Evolutionary conservation across 2,888 invertebrate species (phyloP), one percentile per base, ranked within the genome.

Genomic region (Epistrophe eligans): DNA sequence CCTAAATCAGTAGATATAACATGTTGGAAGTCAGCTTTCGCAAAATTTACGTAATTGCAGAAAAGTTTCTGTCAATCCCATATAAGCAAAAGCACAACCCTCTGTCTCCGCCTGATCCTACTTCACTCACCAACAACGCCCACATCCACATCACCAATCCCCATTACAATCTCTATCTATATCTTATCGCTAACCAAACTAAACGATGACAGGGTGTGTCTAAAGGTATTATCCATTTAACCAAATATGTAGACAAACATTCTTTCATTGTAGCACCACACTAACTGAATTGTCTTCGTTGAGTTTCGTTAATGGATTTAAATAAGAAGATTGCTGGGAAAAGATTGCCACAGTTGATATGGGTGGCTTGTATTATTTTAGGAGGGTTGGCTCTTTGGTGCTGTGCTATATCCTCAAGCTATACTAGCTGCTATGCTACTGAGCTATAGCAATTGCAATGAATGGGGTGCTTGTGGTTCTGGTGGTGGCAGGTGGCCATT

Each of bases 231-330:
- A 84, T 77, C 80, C 72, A 76, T 84, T 80, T 80, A 80, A 84
- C 80, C 84, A 72, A 84, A 84, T 77, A 77, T 80, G 84, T 84
- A 80, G 71, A 76, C 84, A 80, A 77, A 80, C 84, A 80, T 84
- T 84, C 72, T 77, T 80, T 80, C 84, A 80, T 77, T 84, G 66
- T 72, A 77, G 72, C 76, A 77, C 71, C 84, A 72, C 77, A 84
- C 82, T 77, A 83, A 73, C 71, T 72, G 62, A 84, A 84, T 76
- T 66, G 74, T 79, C 74, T 76, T 76, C 60, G 43, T 73, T 9
- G 82, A 77, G 82, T 67, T 80, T 55, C 80, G 80, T 84, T 84
- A 84, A 84, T 84, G 80, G 80, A 80, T 84, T 84, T 80, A 84
- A 84, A 80, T 72, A 80, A 80, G 84, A 72, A 77, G 77, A 83